A percentile compares a stretch with the other conserved stretches of the same genome.
These are phyloP conservation scores for Cyprinella venusta DNA, from an alignment of 2,797 vertebrate genomes.

Conservation along the genomic window DNA sequence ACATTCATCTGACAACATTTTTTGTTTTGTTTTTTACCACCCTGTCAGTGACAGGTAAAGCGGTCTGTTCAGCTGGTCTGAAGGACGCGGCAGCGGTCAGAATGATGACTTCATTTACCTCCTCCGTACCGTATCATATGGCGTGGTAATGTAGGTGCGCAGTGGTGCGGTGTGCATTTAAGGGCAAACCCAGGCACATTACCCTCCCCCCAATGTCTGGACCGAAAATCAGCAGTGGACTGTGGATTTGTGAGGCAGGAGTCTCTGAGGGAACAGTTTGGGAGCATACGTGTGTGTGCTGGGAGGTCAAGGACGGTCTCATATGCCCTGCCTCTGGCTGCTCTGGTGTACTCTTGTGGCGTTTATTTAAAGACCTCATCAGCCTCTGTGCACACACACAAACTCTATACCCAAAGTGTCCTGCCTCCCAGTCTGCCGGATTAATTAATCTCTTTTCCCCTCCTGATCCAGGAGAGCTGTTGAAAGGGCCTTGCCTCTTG, in stretches of 20 bases:
- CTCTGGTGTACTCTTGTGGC: slow-evolving; percentile 76
- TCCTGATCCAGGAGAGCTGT: slow-evolving; percentile 75
- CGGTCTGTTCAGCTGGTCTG: slow-evolving; percentile 49
- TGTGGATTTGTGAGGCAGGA: slow-evolving; percentile 36
- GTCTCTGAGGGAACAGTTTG: slow-evolving; percentile 47
- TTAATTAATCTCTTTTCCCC: slow-evolving; percentile 80
- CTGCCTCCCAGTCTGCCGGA: slow-evolving; percentile 74
- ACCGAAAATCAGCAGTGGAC: slow-evolving; percentile 37
- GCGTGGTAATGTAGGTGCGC: slow-evolving; percentile 50
- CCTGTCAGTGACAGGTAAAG: slow-evolving; percentile 17
- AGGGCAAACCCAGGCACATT: slow-evolving; percentile 54
- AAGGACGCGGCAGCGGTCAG: slow-evolving; percentile 49
- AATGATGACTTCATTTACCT: slow-evolving; percentile 54
- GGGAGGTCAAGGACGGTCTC: slow-evolving; percentile 80
- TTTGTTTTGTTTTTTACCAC: not conserved
- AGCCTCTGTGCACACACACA: slow-evolving; percentile 56
- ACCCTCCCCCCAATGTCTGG: slow-evolving; percentile 44
- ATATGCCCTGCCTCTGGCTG: slow-evolving; percentile 76
- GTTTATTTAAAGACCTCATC: slow-evolving; percentile 82
- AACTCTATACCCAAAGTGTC: slow-evolving; percentile 53
- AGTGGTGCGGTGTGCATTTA: slow-evolving; percentile 47
- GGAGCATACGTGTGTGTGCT: slow-evolving; percentile 58
- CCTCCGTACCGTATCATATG: slow-evolving; percentile 50
- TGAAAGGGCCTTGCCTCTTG: slow-evolving; percentile 72
- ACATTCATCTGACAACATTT: not conserved